phyloP scores from a whole-genome alignment of 2,113 vertebrate genomes.

The Oenanthe melanoleuca region DNA sequence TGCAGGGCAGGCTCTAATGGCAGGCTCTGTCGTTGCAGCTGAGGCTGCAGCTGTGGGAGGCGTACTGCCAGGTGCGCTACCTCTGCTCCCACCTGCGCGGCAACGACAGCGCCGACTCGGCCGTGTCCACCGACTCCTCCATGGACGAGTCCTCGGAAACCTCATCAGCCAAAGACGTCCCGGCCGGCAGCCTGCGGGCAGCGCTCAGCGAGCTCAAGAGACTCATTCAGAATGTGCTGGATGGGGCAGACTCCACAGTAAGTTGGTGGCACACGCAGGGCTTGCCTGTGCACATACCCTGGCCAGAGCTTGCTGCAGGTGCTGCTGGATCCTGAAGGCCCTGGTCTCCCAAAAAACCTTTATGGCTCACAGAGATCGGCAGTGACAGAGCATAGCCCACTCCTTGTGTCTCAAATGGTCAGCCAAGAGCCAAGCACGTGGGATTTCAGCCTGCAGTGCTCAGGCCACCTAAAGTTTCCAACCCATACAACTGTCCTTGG shows the following conservation, averaged over 20 bases:
- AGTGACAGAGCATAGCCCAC: not conserved
- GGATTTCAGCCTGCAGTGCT: not conserved
- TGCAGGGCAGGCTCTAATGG: not conserved
- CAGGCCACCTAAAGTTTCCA: not conserved
- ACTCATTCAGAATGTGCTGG: constrained; percentile 92
- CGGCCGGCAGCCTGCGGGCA: constrained; percentile 89
- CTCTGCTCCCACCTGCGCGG: constrained; percentile 96
- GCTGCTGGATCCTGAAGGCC: not conserved
- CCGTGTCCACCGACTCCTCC: constrained; percentile 95
- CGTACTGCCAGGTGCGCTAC: constrained; percentile 93
- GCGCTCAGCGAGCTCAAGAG: constrained; percentile 91
- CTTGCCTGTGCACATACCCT: not conserved
- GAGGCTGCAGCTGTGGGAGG: constrained; percentile 96
- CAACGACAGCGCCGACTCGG: constrained; percentile 93
- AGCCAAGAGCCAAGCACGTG: not conserved
- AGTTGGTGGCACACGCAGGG: not conserved
- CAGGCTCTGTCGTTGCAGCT: constrained; percentile 75
- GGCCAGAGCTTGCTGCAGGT: not conserved
- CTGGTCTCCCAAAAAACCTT: not conserved
- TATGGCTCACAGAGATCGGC: not conserved
- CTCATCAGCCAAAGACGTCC: constrained; percentile 93
- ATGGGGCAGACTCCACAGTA: constrained; percentile 93
- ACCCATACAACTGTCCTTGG: not conserved
- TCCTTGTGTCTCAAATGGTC: not conserved
- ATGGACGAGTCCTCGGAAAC: constrained; percentile 99